These are phyloP conservation scores for Nycticryphes semicollaris DNA, from an alignment of 2,113 vertebrate species.

Conservation along the genomic window DNA sequence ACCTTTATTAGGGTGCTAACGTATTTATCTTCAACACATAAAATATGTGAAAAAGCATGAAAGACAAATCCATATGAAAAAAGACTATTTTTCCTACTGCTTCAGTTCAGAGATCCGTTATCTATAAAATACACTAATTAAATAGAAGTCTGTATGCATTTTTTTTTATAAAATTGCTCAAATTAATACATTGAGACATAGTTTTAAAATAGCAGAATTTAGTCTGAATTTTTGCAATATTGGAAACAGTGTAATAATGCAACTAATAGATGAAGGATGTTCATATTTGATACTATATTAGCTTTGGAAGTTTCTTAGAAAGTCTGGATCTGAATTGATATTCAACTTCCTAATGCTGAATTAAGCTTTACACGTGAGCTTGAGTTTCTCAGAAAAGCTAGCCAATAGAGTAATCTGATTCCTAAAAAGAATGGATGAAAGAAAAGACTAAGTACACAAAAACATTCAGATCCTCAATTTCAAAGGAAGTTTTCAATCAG, in stretches of 20 bases:
- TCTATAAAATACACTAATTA: not conserved
- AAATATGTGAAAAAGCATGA: not conserved
- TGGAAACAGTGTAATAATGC: not conserved
- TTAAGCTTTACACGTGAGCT: not conserved
- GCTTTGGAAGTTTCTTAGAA: not conserved
- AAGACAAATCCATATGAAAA: not conserved
- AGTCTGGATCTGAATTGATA: not conserved
- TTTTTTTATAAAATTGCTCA: not conserved
- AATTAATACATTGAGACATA: not conserved
- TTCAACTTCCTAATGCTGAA: not conserved
- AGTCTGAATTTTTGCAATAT: not conserved
- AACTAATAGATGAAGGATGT: not conserved
- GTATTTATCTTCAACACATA: constrained; percentile 31
- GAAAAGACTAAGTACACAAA: constrained; percentile 3
- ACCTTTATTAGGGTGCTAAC: not conserved
- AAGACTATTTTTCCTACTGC: not conserved
- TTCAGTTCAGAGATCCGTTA: not conserved
- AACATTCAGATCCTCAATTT: constrained; percentile 21
- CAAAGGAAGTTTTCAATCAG: constrained; percentile 23
- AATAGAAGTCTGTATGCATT: not conserved
- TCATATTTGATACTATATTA: not conserved
- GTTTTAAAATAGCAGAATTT: not conserved
- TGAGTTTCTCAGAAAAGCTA: not conserved
- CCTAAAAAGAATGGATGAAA: not conserved
- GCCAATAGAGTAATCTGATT: not conserved